These are phyloP conservation scores for Coregonus suidteri DNA, from an alignment of 2,797 vertebrate species.

Conservation along the genomic window DNA sequence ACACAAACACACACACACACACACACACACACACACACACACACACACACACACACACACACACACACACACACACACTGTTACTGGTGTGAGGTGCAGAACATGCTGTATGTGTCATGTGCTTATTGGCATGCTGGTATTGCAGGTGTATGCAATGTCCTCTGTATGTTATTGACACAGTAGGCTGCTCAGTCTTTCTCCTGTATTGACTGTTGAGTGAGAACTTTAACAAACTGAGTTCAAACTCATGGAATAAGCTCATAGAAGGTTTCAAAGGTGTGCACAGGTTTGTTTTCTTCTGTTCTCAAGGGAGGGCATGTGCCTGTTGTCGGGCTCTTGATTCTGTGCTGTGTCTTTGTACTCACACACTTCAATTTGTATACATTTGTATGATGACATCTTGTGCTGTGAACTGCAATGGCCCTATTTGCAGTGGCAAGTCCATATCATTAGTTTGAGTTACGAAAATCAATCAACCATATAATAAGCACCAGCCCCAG, in stretches of 20 bases:
- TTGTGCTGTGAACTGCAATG: neutral
- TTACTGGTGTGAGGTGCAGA: neutral
- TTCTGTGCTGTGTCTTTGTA: neutral
- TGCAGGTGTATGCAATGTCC: neutral
- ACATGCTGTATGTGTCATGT: neutral
- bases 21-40: no score
- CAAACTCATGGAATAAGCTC: no score
- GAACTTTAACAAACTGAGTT: neutral
- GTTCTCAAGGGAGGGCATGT: neutral
- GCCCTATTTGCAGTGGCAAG: neutral
- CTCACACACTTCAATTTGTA: neutral
- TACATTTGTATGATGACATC: neutral
- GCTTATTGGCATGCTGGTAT: neutral
- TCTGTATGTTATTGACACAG: no score
- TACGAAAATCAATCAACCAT: constrained; percentile 1
- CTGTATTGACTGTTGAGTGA: neutral
- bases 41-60: neutral
- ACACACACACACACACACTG: neutral
- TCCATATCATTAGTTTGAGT: constrained; percentile 26
- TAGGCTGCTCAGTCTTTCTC: no score
- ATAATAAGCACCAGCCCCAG: constrained; percentile 15
- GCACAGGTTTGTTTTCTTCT: neutral
- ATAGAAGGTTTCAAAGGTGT: no score
- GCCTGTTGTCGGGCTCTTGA: neutral
- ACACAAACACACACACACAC: neutral